A percentile compares a stretch with the other conserved stretches of the same genome.
Evolutionary conservation across 2,888 invertebrate genomes (phyloP).

Genomic region (Exocentrus adspersus): DNA sequence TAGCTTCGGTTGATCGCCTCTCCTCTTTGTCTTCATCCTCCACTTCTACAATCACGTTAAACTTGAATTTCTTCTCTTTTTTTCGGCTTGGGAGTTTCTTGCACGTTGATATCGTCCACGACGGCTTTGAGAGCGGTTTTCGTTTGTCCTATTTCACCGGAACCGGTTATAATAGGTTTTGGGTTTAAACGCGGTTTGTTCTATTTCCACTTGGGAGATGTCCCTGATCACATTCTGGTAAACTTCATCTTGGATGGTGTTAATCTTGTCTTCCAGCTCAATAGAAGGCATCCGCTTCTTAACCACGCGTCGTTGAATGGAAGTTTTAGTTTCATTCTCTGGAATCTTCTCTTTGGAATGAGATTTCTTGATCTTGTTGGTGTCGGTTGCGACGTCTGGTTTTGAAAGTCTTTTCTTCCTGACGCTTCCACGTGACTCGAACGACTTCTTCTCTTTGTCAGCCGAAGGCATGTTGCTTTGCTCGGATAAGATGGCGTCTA

Average conservation of each 20-base stretch:
- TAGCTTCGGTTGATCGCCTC: constrained; percentile 24
- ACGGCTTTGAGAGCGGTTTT: constrained; percentile 66
- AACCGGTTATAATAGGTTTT: constrained; percentile 68
- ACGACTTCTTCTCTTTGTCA: constrained; percentile 47
- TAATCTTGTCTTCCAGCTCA: constrained; percentile 30
- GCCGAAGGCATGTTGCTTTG: constrained; percentile 37
- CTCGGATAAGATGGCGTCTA: constrained; percentile 63
- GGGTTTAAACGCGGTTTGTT: constrained; percentile 64
- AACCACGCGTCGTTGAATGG: constrained; percentile 46
- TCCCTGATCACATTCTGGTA: constrained; percentile 54
- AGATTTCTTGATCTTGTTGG: constrained; percentile 8
- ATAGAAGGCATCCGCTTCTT: constrained; percentile 51
- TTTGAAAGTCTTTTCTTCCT: constrained; percentile 58
- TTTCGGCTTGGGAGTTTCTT: constrained; percentile 65
- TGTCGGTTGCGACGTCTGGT: constrained; percentile 45
- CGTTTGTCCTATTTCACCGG: constrained; percentile 62
- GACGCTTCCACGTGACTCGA: constrained; percentile 30
- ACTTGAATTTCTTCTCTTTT: constrained; percentile 57
- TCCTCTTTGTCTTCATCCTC: constrained; percentile 29
- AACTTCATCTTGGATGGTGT: constrained; percentile 11
- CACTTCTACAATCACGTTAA: constrained; percentile 60
- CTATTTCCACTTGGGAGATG: constrained; percentile 64
- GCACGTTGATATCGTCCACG: constrained; percentile 70
- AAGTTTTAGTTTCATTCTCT: constrained; percentile 30
- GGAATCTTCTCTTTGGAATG: constrained; percentile 20